These are phyloP conservation scores for Nipponacmea schrenckii DNA, from an alignment of 2,888 invertebrate species.

Conservation along the genomic window DNA sequence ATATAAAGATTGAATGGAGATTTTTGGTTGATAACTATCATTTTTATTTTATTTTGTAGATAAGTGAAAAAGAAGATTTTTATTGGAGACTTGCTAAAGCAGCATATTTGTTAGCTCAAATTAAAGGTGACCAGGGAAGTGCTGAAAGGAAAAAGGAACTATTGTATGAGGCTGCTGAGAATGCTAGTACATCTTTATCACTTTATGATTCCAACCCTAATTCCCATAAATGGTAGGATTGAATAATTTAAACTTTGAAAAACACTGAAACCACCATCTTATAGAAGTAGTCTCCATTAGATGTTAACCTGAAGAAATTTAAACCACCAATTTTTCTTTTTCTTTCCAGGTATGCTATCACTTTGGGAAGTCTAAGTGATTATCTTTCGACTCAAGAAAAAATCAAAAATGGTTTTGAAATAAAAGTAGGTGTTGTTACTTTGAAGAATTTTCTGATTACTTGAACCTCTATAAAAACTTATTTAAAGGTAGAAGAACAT, in stretches of 20 bases:
- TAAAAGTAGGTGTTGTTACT: conserved; percentile 69
- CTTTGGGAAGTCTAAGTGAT: conserved; percentile 75
- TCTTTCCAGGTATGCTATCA: conserved; percentile 73
- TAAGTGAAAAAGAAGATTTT: conserved; percentile 60
- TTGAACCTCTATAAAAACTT: not conserved
- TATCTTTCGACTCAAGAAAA: conserved; percentile 75
- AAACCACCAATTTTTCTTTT: conserved; percentile 68
- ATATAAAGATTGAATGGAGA: too few species aligned
- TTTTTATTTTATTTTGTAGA: conserved; percentile 35
- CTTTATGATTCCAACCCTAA: conserved; percentile 71
- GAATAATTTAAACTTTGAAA: not conserved
- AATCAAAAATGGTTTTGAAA: conserved; percentile 75
- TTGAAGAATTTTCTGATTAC: not conserved
- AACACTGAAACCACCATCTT: not conserved
- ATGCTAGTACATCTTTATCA: conserved; percentile 72
- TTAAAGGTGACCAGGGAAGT: conserved; percentile 58
- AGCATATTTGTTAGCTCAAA: conserved; percentile 62
- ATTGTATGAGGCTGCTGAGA: conserved; percentile 70
- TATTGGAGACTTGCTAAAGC: conserved; percentile 70
- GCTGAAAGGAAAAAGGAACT: conserved; percentile 64
- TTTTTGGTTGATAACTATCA: too few species aligned
- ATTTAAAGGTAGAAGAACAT: not conserved
- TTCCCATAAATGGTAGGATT: conserved; percentile 76
- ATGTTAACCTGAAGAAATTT: not conserved
- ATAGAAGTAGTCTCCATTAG: not conserved